These are phyloP conservation scores for Eumeta japonica DNA, from an alignment of 1,140 invertebrate genomes.

Conservation along the genomic window DNA sequence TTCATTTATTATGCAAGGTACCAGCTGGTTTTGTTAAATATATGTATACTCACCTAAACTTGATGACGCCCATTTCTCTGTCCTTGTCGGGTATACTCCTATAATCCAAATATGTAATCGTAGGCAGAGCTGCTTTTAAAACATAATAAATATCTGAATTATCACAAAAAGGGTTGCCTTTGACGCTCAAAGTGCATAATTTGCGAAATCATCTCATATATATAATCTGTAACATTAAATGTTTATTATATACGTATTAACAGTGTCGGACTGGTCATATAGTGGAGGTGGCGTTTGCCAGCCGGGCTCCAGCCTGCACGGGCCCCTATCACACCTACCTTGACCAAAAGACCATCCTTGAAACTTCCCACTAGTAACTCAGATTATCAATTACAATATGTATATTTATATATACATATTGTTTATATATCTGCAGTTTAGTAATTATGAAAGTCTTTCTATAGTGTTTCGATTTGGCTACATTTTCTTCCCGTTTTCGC, in stretches of 20 bases:
- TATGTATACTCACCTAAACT: slow-evolving; percentile 55
- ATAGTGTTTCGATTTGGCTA: too few relatives aligned
- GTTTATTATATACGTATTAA: slow-evolving; percentile 3
- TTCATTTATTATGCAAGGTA: too few relatives aligned
- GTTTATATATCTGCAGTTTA: too few relatives aligned
- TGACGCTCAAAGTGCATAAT: slow-evolving; percentile 75
- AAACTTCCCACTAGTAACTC: too few relatives aligned
- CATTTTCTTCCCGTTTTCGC: too few relatives aligned
- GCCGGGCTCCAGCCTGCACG: too few relatives aligned
- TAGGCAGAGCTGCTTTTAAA: slow-evolving; percentile 70
- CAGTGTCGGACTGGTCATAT: not conserved
- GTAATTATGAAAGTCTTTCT: too few relatives aligned
- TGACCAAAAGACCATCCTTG: too few relatives aligned
- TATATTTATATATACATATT: too few relatives aligned
- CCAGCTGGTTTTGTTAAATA: slow-evolving; percentile 1
- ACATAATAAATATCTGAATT: slow-evolving; percentile 62
- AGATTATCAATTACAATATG: too few relatives aligned
- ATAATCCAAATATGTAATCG: slow-evolving; percentile 80
- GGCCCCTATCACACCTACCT: too few relatives aligned
- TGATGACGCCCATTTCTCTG: slow-evolving; percentile 52
- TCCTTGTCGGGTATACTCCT: slow-evolving; percentile 65
- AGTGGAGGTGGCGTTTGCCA: too few relatives aligned
- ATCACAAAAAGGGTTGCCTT: slow-evolving; percentile 75
- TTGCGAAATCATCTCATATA: slow-evolving; percentile 75
- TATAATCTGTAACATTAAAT: slow-evolving; percentile 66